Evolutionary conservation across 2,113 vertebrate species (phyloP).

Genomic region (Colistium nudipinnis): DNA sequence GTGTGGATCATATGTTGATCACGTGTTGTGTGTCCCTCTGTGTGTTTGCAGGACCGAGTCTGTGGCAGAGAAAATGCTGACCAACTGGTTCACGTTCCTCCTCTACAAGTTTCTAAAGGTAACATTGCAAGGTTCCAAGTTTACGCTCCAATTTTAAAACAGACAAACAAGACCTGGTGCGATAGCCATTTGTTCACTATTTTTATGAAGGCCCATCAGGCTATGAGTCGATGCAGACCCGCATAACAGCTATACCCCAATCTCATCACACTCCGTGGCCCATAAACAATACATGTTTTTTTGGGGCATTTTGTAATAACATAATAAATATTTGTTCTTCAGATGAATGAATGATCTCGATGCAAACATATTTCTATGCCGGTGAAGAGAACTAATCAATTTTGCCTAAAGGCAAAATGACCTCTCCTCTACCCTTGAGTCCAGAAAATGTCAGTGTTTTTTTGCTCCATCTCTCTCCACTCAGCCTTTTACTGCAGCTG

Average conservation of each 20-base stretch:
- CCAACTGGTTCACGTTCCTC: conserved; percentile 80
- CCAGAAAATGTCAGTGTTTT: conserved; percentile 17
- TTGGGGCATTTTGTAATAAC: too few relatives aligned
- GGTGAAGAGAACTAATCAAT: background rate
- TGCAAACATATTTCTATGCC: background rate
- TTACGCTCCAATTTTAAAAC: background rate
- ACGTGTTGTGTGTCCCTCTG: conserved; percentile 35
- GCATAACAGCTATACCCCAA: too few relatives aligned
- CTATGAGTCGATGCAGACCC: too few relatives aligned
- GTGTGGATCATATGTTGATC: conserved; percentile 47
- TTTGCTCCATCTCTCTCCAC: background rate
- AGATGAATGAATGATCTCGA: background rate
- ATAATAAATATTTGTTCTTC: too few relatives aligned
- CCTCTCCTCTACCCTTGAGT: background rate
- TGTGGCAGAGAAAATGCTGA: conserved; percentile 81
- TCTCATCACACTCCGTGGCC: background rate
- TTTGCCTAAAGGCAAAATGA: conserved; percentile 19
- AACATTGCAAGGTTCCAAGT: background rate
- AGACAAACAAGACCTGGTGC: too few relatives aligned
- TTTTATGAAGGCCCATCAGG: too few relatives aligned
- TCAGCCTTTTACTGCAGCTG: conserved; percentile 23
- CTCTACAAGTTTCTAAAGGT: conserved; percentile 81
- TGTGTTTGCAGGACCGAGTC: conserved; percentile 75
- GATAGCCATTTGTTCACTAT: too few relatives aligned
- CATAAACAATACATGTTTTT: background rate